These are phyloP conservation scores for Eurois occulta DNA, from an alignment of 2,888 invertebrate species.

Conservation along the genomic window DNA sequence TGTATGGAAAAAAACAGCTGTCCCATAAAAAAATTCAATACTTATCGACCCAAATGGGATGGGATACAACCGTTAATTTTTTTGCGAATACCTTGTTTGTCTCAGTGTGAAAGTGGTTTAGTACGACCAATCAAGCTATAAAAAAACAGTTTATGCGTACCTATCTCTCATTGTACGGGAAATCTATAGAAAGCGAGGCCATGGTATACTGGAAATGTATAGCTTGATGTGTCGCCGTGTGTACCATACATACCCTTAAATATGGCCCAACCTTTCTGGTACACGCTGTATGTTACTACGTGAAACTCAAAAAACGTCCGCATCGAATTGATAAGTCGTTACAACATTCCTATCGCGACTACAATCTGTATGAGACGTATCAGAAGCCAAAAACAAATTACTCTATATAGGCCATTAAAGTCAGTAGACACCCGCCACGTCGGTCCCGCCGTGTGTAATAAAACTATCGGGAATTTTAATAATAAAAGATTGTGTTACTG, in stretches of 20 bases:
- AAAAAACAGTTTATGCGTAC: no score
- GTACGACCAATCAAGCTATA: no score
- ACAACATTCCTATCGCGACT: constrained; percentile 81
- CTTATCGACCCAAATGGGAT: neutral
- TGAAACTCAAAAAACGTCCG: constrained; percentile 72
- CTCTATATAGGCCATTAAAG: constrained; percentile 73
- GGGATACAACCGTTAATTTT: neutral
- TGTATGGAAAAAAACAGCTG: no score
- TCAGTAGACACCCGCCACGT: constrained; percentile 68
- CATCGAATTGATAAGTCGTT: constrained; percentile 83
- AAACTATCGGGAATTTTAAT: constrained; percentile 74
- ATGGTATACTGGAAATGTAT: no score
- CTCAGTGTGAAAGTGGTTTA: neutral
- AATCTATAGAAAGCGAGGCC: no score
- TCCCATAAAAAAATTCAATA: neutral
- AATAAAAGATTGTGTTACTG: constrained; percentile 64
- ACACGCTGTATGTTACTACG: constrained; percentile 37
- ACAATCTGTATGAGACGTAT: constrained; percentile 76
- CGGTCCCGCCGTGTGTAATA: constrained; percentile 64
- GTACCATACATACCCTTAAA: neutral
- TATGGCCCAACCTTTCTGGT: neutral
- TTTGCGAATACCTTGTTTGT: neutral
- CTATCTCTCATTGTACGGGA: no score
- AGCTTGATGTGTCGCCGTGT: no score
- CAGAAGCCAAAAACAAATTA: constrained; percentile 84